Evolutionary conservation across 2,113 vertebrate species (phyloP).

Genomic region (Grus americana): DNA sequence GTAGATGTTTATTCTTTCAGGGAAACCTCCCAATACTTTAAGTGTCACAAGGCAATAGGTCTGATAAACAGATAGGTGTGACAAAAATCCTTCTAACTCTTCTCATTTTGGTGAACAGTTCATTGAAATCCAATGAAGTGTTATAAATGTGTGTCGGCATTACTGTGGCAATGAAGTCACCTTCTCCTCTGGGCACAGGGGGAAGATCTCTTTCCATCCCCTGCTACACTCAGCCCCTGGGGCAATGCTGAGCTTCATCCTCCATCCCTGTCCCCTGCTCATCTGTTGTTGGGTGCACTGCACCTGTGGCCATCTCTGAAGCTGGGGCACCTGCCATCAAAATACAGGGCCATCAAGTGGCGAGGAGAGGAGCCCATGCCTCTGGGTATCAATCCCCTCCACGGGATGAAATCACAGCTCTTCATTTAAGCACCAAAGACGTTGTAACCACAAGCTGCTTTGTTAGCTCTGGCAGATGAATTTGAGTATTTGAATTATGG

Average conservation of each 20-base stretch:
- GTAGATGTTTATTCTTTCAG: neutral
- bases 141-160: rapidly evolving
- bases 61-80: neutral
- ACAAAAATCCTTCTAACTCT: neutral
- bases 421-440: neutral
- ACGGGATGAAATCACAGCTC: neutral
- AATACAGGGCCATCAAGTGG: neutral
- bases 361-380: neutral
- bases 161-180: neutral
- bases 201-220: neutral
- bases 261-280: neutral
- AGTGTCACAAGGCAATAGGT: neutral
- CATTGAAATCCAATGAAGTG: neutral
- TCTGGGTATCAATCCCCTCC: neutral
- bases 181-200: neutral
- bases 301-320: neutral
- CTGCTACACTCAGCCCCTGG: neutral
- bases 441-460: neutral
- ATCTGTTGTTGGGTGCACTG: neutral
- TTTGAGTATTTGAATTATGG: neutral
- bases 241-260: neutral
- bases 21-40: neutral
- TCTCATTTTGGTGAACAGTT: neutral
- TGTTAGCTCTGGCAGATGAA: neutral
- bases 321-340: neutral